These are phyloP conservation scores for Asteroscopus sphinx DNA, from an alignment of 2,888 invertebrate genomes.

Conservation along the genomic window DNA sequence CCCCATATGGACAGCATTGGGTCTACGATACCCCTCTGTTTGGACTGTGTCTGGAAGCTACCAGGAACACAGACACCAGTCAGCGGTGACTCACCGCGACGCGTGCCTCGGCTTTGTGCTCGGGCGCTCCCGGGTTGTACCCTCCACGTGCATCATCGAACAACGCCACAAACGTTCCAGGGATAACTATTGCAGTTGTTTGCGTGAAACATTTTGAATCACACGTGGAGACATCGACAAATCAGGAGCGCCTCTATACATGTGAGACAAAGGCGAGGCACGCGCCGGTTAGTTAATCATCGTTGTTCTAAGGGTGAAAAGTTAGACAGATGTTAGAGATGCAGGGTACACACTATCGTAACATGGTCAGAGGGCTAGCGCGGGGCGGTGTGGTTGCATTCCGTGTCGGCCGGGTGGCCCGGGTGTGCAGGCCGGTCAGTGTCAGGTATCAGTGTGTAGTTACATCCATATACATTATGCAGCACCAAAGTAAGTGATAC, in stretches of 20 bases:
- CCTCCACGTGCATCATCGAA: constrained; percentile 1
- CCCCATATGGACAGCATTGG: constrained; percentile 99
- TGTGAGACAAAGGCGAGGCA: constrained; percentile 47
- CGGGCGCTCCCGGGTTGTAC: constrained; percentile 29
- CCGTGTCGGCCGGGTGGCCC: constrained; percentile 54
- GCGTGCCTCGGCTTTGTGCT: constrained; percentile 43
- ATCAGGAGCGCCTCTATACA: constrained; percentile 26
- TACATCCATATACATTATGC: constrained; percentile 64
- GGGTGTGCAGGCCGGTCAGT: constrained; percentile 51
- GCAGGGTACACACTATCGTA: constrained; percentile 62
- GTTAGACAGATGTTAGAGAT: constrained; percentile 59
- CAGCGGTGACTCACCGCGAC: constrained; percentile 65
- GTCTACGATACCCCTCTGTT: constrained; percentile 99
- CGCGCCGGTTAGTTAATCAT: constrained; percentile 52
- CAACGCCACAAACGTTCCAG: not conserved
- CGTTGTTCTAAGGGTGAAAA: constrained; percentile 56
- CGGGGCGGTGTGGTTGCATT: constrained; percentile 55
- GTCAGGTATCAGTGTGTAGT: constrained; percentile 65
- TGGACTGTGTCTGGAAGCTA: constrained; percentile 96
- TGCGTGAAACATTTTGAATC: not conserved
- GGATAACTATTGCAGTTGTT: not conserved
- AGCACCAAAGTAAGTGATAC: constrained; percentile 64
- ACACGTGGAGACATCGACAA: constrained; percentile 10
- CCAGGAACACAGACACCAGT: constrained; percentile 85
- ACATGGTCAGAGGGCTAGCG: constrained; percentile 56